phyloP scores from a whole-genome alignment of 2,888 invertebrate genomes.

The Drosophila affinis region DNA sequence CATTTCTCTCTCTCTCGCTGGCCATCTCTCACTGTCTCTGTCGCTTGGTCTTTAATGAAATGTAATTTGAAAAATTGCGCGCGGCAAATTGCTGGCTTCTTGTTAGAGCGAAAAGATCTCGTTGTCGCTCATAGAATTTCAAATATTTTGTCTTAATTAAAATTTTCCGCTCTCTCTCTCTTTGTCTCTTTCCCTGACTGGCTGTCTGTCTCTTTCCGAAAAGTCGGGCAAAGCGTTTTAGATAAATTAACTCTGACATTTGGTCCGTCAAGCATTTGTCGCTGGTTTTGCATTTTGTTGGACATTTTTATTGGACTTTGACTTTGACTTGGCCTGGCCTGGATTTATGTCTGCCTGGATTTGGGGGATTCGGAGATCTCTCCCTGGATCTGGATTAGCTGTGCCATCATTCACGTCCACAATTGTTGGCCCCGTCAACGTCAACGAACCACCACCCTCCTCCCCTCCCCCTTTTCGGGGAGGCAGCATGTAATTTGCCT shows the following conservation, averaged over 20 bases:
- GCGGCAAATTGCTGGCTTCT: constrained; percentile 65
- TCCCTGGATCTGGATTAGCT: constrained; percentile 53
- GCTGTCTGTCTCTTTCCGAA: constrained; percentile 24
- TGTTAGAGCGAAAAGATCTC: constrained; percentile 39
- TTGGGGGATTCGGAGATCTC: constrained; percentile 9
- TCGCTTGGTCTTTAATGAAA: constrained; percentile 64
- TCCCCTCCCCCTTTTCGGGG: constrained; percentile 10
- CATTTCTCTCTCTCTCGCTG: constrained; percentile 14
- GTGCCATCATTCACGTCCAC: constrained; percentile 62
- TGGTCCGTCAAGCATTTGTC: constrained; percentile 72
- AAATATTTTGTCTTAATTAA: constrained; percentile 77
- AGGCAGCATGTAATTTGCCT: constrained; percentile 70
- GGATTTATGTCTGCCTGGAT: constrained; percentile 55
- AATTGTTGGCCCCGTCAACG: constrained; percentile 37
- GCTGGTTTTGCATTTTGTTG: constrained; percentile 69
- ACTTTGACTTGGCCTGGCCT: constrained; percentile 55
- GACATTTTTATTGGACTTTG: constrained; percentile 76
- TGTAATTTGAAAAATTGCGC: constrained; percentile 76
- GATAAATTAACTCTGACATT: constrained; percentile 72
- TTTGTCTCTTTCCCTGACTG: constrained; percentile 4
- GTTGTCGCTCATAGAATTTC: constrained; percentile 64
- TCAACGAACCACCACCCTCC: constrained; percentile 1
- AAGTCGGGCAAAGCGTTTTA: constrained; percentile 68
- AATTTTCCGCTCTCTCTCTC: constrained; percentile 51
- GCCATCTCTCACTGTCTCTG: not conserved